These are phyloP conservation scores for Arnoldichthys spilopterus DNA, from an alignment of 2,797 vertebrate species.

Conservation along the genomic window DNA sequence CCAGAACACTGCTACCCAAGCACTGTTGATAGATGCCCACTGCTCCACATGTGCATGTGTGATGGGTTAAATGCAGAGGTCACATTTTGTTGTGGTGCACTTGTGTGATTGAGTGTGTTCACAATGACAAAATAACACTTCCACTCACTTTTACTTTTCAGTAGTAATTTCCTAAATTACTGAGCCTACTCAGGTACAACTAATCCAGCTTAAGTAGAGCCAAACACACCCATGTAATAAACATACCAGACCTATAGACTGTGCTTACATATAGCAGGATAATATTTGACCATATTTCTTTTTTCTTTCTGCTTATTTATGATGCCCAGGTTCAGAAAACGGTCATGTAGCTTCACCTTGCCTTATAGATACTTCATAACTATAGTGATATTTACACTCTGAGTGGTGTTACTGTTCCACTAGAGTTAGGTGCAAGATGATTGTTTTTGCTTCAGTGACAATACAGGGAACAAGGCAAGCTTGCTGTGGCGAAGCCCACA, in stretches of 20 bases:
- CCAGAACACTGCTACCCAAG: too few species aligned
- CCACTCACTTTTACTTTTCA: too few species aligned
- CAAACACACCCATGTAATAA: background rate
- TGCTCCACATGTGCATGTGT: too few species aligned
- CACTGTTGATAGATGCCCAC: too few species aligned
- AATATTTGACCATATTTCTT: background rate
- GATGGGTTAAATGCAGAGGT: too few species aligned
- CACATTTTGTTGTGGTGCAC: too few species aligned
- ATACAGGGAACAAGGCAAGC: background rate
- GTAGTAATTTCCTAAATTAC: background rate
- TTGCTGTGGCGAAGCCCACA: constrained; percentile 11
- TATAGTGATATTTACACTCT: too few species aligned
- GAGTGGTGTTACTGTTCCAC: background rate
- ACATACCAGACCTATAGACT: background rate
- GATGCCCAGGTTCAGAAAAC: background rate
- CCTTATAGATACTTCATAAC: background rate
- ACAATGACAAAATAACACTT: too few species aligned
- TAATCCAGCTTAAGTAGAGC: background rate
- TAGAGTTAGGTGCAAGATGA: background rate
- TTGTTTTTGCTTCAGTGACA: background rate
- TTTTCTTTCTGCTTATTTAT: background rate
- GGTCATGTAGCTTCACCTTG: too few species aligned
- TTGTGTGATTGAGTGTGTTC: too few species aligned
- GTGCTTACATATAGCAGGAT: background rate
- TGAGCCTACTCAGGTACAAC: background rate